Percentiles rank a stretch among this genome's conserved stretches.
These are phyloP conservation scores for Heliconius sara DNA, from an alignment of 2,888 invertebrate genomes.

Conservation along the genomic window DNA sequence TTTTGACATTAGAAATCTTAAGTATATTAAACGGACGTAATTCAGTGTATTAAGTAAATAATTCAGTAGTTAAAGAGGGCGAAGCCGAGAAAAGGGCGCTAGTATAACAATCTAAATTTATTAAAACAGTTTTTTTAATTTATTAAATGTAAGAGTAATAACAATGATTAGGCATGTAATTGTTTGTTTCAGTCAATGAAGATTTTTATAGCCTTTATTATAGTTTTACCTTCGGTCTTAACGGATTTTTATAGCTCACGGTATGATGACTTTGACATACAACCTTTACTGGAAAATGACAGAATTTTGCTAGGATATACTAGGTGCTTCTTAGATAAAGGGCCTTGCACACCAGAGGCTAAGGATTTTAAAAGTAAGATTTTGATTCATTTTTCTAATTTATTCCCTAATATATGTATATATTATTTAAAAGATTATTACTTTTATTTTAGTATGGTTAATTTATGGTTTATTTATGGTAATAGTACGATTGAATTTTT, in stretches of 20 bases:
- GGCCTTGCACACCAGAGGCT: constrained; percentile 89
- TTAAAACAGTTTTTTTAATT: not conserved
- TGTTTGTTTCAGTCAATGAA: constrained; percentile 50
- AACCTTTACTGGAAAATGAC: constrained; percentile 87
- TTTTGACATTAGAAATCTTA: no score
- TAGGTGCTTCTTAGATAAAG: constrained; percentile 87
- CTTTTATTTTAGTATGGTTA: no score
- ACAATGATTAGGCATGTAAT: not conserved
- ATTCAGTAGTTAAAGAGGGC: no score
- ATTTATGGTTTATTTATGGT: no score
- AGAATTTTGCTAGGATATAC: constrained; percentile 87
- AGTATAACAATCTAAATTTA: not conserved
- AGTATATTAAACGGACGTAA: no score
- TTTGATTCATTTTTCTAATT: not conserved
- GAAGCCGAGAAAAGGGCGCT: no score
- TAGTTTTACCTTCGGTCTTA: constrained; percentile 51
- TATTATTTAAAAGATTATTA: no score
- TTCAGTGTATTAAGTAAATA: no score
- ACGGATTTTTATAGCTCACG: constrained; percentile 85
- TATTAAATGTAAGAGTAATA: not conserved
- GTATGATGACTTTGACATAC: constrained; percentile 89
- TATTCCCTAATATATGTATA: no score
- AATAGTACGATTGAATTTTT: no score
- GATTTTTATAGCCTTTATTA: constrained; percentile 50
- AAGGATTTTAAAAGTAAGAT: constrained; percentile 88